These are phyloP conservation scores for Characodon lateralis DNA, from an alignment of 2,797 vertebrate genomes.

Conservation along the genomic window DNA sequence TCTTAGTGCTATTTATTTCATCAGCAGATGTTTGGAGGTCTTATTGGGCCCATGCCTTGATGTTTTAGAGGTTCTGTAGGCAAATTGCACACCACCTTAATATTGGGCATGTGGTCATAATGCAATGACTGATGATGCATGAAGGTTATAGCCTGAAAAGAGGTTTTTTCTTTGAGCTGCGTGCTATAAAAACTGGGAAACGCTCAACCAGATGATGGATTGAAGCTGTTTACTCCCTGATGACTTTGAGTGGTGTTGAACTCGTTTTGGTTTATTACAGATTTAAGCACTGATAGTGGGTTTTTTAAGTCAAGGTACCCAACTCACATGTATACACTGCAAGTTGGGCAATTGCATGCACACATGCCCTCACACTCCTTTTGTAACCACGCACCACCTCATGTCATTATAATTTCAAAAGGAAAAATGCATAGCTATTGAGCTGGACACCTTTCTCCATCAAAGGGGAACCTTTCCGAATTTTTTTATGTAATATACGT, in stretches of 20 bases:
- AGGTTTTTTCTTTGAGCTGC: not conserved
- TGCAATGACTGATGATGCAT: not conserved
- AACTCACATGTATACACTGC: constrained; percentile 42
- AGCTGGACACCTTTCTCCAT: constrained; percentile 47
- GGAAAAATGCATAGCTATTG: constrained; percentile 33
- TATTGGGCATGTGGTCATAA: constrained; percentile 1
- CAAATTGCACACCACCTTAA: not conserved
- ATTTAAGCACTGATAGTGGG: constrained; percentile 48
- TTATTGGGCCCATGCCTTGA: not conserved
- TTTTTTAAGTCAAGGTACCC: constrained; percentile 54
- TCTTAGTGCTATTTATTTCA: not conserved
- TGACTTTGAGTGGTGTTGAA: constrained; percentile 57
- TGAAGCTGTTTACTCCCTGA: constrained; percentile 44
- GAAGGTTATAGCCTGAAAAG: not conserved
- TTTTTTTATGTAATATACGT: constrained; percentile 30
- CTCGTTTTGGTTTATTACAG: constrained; percentile 63
- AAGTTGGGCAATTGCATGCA: constrained; percentile 45
- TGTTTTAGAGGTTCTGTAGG: not conserved
- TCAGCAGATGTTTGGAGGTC: not conserved
- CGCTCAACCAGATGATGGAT: constrained; percentile 50
- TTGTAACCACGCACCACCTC: constrained; percentile 32
- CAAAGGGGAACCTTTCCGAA: constrained; percentile 47
- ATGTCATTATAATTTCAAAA: constrained; percentile 65
- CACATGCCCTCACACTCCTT: constrained; percentile 8
- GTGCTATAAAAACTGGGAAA: constrained; percentile 35